These are phyloP conservation scores for Parazoanthus swiftii DNA, from an alignment of 92 coral and sea anemone species.

Conservation along the genomic window DNA sequence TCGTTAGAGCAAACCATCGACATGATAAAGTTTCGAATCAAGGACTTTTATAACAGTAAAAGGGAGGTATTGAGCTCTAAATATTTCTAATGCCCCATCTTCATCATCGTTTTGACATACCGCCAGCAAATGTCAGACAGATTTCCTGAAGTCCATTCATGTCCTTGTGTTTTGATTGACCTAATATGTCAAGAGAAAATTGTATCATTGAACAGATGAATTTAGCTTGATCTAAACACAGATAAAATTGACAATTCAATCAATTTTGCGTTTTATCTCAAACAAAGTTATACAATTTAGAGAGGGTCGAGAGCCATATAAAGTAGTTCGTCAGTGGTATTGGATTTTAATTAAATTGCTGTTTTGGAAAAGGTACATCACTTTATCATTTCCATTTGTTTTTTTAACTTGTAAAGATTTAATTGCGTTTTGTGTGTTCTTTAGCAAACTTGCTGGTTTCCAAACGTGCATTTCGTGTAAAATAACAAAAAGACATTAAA, in stretches of 20 bases:
- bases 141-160: constrained; percentile 24
- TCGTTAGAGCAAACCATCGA: constrained; percentile 38
- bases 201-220: constrained; percentile 20
- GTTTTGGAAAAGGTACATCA: background rate
- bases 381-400: background rate
- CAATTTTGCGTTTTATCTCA: background rate
- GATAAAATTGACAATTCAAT: constrained; percentile 1
- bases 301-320: background rate
- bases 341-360: background rate
- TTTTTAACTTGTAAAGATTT: background rate
- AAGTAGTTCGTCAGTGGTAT: background rate
- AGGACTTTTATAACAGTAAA: constrained; percentile 34
- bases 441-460: background rate
- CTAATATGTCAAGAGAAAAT: constrained; percentile 20
- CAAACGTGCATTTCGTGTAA: background rate
- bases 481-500: background rate
- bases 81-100: constrained; percentile 35
- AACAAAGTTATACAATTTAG: background rate
- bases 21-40: constrained; percentile 40
- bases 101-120: constrained; percentile 9
- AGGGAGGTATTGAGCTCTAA: constrained; percentile 41
- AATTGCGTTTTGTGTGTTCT: background rate
- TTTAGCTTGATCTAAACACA: background rate
- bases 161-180: constrained; percentile 18
- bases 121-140: constrained; percentile 33